These are phyloP conservation scores for Cossypha polioptera DNA, from an alignment of 2,797 vertebrate genomes.

Conservation along the genomic window DNA sequence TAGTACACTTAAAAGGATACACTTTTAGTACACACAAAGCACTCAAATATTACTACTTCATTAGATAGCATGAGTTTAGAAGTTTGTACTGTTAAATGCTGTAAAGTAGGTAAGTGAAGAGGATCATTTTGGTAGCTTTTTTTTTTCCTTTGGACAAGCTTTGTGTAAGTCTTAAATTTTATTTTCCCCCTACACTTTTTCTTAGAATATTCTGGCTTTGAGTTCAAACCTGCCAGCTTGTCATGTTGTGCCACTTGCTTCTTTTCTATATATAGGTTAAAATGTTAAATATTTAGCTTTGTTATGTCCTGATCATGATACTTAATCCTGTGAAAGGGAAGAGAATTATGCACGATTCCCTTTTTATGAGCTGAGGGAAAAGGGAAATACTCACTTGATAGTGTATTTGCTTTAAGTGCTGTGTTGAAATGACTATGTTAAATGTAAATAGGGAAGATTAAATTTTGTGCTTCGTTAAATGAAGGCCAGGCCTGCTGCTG, in stretches of 20 bases:
- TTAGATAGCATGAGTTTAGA: background rate
- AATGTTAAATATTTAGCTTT: background rate
- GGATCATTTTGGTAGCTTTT: background rate
- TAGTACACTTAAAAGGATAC: background rate
- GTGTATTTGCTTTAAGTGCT: background rate
- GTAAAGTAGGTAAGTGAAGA: background rate
- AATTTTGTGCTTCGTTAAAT: background rate
- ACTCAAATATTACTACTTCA: background rate
- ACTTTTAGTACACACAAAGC: background rate
- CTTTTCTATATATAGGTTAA: background rate
- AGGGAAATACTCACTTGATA: background rate
- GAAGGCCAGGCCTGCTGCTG: background rate
- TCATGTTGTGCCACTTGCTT: background rate
- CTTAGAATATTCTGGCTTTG: background rate
- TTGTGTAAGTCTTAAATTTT: background rate
- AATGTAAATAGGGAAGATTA: background rate
- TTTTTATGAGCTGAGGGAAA: background rate
- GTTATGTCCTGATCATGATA: background rate
- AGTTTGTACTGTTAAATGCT: background rate
- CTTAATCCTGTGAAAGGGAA: background rate
- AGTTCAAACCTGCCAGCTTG: background rate
- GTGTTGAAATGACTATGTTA: background rate
- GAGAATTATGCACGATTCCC: background rate
- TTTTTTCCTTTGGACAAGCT: background rate
- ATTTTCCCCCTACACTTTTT: rapidly evolving